These are phyloP conservation scores for Scaptomyza pallida DNA, from an alignment of 1,140 invertebrate species.

Conservation along the genomic window DNA sequence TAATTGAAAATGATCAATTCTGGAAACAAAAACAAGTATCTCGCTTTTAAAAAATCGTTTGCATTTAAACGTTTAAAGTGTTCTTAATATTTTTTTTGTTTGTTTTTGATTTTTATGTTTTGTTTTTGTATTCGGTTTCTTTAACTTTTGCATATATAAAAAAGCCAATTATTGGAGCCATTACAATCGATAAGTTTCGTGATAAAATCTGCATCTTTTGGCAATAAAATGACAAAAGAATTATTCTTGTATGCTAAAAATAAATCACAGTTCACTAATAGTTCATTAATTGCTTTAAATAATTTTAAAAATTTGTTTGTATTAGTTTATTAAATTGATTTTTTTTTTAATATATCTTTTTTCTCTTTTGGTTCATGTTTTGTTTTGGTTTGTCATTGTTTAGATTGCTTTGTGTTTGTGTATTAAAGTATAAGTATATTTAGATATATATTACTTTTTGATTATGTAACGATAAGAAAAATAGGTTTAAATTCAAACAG, in stretches of 20 bases:
- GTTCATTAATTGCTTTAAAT: slow-evolving; percentile 45
- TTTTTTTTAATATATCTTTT: slow-evolving; percentile 37
- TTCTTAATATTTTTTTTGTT: slow-evolving; percentile 44
- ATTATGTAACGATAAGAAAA: slow-evolving; percentile 71
- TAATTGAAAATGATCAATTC: slow-evolving; percentile 77
- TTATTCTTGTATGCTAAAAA: slow-evolving; percentile 82
- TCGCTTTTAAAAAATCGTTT: slow-evolving; percentile 60
- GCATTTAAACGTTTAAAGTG: slow-evolving; percentile 45
- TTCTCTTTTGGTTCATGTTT: slow-evolving; percentile 26
- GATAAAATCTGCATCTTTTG: slow-evolving; percentile 84
- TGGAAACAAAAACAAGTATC: slow-evolving; percentile 74
- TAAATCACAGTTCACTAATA: slow-evolving; percentile 77
- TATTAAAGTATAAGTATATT: slow-evolving; percentile 27
- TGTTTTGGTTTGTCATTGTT: slow-evolving; percentile 54
- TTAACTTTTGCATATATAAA: slow-evolving; percentile 42
- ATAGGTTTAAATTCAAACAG: slow-evolving; percentile 58
- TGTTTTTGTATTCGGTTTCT: slow-evolving; percentile 43
- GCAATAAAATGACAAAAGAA: slow-evolving; percentile 84
- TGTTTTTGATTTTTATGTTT: slow-evolving; percentile 38
- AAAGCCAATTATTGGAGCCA: slow-evolving; percentile 84
- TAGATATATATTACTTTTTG: slow-evolving; percentile 79
- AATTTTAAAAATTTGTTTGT: slow-evolving; percentile 50
- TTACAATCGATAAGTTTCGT: slow-evolving; percentile 84
- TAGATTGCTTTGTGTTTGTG: slow-evolving; percentile 53
- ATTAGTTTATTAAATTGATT: slow-evolving; percentile 29